phyloP scores from a whole-genome alignment of 2,888 invertebrate species.

The Plemyria rubiginata region DNA sequence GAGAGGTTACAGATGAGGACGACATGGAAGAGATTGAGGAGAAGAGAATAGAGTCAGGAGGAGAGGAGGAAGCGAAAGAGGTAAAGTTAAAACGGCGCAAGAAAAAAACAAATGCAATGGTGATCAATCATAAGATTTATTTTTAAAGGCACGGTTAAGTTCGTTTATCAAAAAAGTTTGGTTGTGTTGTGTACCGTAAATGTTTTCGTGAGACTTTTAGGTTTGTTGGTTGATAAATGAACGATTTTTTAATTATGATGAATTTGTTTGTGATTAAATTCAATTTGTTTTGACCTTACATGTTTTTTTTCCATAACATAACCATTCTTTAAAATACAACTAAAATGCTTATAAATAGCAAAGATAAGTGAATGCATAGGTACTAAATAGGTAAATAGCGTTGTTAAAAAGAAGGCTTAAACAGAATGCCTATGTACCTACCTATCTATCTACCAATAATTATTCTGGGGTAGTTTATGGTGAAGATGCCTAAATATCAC shows the following conservation, averaged over 20 bases:
- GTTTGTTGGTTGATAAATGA: neutral
- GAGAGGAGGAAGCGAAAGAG: constrained; percentile 43
- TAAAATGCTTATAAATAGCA: too few relatives aligned
- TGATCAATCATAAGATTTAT: constrained; percentile 80
- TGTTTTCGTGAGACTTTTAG: neutral
- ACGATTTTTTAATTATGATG: neutral
- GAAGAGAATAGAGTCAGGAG: constrained; percentile 29
- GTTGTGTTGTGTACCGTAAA: neutral
- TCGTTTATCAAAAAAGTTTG: too few relatives aligned
- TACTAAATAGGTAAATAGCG: too few relatives aligned
- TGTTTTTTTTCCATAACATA: too few relatives aligned
- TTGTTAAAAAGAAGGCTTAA: too few relatives aligned
- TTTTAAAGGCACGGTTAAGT: constrained; percentile 53
- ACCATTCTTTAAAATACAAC: too few relatives aligned
- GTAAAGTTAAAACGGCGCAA: constrained; percentile 46
- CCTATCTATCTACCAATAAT: too few relatives aligned
- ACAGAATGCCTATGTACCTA: too few relatives aligned
- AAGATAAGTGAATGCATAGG: too few relatives aligned
- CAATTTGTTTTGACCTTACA: neutral
- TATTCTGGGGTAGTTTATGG: too few relatives aligned
- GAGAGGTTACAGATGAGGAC: constrained; percentile 42
- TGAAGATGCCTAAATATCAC: too few relatives aligned
- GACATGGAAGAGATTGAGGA: constrained; percentile 23
- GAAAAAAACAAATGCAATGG: constrained; percentile 74
- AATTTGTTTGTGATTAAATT: neutral